Evolutionary conservation across 1,140 invertebrate genomes (phyloP).

Genomic region (Brachionus paranguensis): DNA sequence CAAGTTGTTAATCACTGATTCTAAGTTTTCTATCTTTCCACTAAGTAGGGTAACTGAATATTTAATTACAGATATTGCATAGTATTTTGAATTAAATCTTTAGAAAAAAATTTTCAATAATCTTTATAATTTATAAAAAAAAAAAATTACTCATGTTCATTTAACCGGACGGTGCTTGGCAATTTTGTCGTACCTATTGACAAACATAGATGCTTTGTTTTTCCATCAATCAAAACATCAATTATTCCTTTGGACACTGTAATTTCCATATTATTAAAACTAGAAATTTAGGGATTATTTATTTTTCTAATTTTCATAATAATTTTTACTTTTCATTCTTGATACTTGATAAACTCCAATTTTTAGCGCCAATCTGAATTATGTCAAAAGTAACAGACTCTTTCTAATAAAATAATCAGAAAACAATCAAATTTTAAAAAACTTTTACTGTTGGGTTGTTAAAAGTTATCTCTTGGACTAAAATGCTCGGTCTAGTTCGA

Average conservation of each 20-base stretch:
- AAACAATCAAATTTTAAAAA: slow-evolving; percentile 40
- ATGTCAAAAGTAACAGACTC: slow-evolving; percentile 45
- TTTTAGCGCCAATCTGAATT: slow-evolving; percentile 47
- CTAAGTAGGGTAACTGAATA: slow-evolving; percentile 57
- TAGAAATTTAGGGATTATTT: not conserved
- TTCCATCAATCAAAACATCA: slow-evolving; percentile 20
- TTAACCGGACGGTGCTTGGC: not conserved
- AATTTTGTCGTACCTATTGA: slow-evolving; percentile 33
- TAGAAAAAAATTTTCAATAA: not conserved
- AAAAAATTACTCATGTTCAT: slow-evolving; percentile 40
- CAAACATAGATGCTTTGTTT: slow-evolving; percentile 22
- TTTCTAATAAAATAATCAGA: slow-evolving; percentile 43
- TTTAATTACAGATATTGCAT: slow-evolving; percentile 1
- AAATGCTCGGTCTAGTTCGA: slow-evolving; percentile 66
- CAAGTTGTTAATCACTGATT: slow-evolving; percentile 28
- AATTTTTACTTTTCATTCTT: slow-evolving; percentile 52
- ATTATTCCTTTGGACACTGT: slow-evolving; percentile 10
- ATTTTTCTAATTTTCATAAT: not conserved
- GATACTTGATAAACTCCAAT: slow-evolving; percentile 59
- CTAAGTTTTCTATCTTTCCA: slow-evolving; percentile 41
- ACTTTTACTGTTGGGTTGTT: slow-evolving; percentile 63
- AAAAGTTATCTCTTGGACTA: slow-evolving; percentile 73
- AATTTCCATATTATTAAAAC: slow-evolving; percentile 31
- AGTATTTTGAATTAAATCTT: slow-evolving; percentile 29
- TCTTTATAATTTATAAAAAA: not conserved